These are phyloP conservation scores for Nomada fucata DNA, from an alignment of 2,888 invertebrate genomes.

Conservation along the genomic window DNA sequence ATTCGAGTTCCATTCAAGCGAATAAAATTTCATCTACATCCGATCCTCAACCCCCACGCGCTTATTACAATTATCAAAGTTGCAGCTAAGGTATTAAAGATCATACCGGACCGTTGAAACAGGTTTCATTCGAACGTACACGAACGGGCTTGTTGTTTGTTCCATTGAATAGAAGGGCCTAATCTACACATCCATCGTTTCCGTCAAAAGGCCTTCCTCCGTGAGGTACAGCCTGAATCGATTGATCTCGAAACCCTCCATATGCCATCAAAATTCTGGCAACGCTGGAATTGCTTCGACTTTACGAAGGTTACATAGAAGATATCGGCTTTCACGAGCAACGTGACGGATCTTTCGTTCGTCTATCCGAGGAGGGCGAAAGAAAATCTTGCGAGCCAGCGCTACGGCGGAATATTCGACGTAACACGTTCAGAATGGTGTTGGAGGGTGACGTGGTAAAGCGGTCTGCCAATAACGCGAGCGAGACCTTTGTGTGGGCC, in stretches of 20 bases:
- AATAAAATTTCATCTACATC: too few relatives aligned
- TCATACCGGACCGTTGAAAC: too few relatives aligned
- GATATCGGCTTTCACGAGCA: constrained; percentile 73
- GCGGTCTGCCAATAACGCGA: constrained; percentile 76
- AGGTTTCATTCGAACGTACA: not conserved
- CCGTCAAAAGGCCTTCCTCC: not conserved
- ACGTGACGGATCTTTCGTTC: constrained; percentile 71
- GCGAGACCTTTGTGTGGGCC: constrained; percentile 76
- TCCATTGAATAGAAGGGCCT: constrained; percentile 12
- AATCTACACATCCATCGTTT: constrained; percentile 23
- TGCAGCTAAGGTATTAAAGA: too few relatives aligned
- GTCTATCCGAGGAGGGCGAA: constrained; percentile 64
- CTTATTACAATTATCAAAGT: too few relatives aligned
- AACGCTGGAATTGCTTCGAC: constrained; percentile 67
- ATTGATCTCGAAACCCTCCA: constrained; percentile 55
- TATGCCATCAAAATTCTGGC: constrained; percentile 69
- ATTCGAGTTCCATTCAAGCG: too few relatives aligned
- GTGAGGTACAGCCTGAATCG: constrained; percentile 28
- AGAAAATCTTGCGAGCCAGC: constrained; percentile 70
- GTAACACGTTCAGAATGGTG: constrained; percentile 73
- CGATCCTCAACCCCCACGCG: too few relatives aligned
- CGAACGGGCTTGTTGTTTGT: too few relatives aligned
- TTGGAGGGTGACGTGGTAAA: constrained; percentile 74
- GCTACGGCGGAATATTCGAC: constrained; percentile 71
- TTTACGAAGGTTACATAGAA: constrained; percentile 68